A percentile compares a stretch with the other conserved stretches of the same genome.
Evolutionary conservation across 2,797 vertebrate genomes (phyloP).

Genomic region (Danio kyathit): DNA sequence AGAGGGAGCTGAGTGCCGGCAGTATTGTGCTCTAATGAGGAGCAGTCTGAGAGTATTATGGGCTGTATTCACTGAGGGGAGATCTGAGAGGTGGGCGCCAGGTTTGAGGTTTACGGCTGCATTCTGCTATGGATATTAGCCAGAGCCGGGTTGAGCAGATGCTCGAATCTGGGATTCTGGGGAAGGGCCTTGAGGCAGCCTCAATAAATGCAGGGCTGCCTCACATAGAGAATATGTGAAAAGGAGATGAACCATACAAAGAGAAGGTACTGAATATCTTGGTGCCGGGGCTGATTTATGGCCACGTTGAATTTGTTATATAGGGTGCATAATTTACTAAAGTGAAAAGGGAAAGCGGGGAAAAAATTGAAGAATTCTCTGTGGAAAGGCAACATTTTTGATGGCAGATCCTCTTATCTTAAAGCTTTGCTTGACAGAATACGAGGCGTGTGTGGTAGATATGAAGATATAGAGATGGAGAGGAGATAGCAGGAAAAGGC

Average conservation of each 20-base stretch:
- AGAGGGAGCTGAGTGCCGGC: slow-evolving; percentile 48
- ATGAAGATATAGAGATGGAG: slow-evolving; percentile 42
- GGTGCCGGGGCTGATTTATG: slow-evolving; percentile 45
- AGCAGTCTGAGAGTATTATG: slow-evolving; percentile 60
- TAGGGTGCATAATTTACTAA: slow-evolving; percentile 53
- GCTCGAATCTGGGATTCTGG: slow-evolving; percentile 53
- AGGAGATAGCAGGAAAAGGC: slow-evolving; percentile 22
- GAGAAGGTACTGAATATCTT: slow-evolving; percentile 35
- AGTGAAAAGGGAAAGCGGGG: slow-evolving; percentile 60
- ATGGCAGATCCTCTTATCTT: slow-evolving; percentile 46
- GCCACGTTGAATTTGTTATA: slow-evolving; percentile 35
- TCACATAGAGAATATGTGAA: slow-evolving; percentile 60
- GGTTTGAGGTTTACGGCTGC: slow-evolving; percentile 59
- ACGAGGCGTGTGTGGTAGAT: slow-evolving; percentile 43
- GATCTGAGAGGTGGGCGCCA: slow-evolving; percentile 45
- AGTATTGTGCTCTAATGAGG: slow-evolving; percentile 63
- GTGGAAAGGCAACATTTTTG: slow-evolving; percentile 41
- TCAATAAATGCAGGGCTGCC: slow-evolving; percentile 23
- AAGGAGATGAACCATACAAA: slow-evolving; percentile 60
- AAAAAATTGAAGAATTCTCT: slow-evolving; percentile 41
- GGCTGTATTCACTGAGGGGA: slow-evolving; percentile 52
- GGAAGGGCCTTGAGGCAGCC: slow-evolving; percentile 47
- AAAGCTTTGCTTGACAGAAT: slow-evolving; percentile 31
- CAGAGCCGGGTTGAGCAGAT: slow-evolving; percentile 57
- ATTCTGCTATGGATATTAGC: slow-evolving; percentile 59